Evolutionary conservation across 2,113 vertebrate genomes (phyloP).

Genomic region (Mesembrinibis cayennensis): DNA sequence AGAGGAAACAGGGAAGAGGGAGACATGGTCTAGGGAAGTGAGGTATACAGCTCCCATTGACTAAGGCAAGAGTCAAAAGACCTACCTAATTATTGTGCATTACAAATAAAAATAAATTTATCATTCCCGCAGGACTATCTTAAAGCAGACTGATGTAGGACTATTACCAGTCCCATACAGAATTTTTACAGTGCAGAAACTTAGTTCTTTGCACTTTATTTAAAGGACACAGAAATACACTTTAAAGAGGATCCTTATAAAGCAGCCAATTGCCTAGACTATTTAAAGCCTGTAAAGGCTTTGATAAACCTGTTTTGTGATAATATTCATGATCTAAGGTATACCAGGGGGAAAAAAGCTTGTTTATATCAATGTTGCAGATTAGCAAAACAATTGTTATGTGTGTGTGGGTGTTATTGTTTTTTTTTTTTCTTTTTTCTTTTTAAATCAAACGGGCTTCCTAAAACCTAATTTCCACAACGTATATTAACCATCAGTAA

Average conservation of each 20-base stretch:
- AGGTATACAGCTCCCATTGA: background rate
- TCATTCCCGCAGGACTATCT: background rate
- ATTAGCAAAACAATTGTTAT: background rate
- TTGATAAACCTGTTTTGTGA: background rate
- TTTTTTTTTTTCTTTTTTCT: background rate
- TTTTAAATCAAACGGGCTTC: background rate
- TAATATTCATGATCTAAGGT: background rate
- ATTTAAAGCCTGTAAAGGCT: background rate
- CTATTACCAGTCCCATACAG: background rate
- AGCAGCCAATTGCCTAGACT: background rate
- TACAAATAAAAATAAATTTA: background rate
- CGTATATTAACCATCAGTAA: background rate
- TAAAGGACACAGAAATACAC: background rate
- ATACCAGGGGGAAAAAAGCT: background rate
- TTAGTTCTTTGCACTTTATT: background rate
- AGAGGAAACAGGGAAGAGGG: background rate
- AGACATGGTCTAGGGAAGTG: background rate
- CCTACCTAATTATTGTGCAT: background rate
- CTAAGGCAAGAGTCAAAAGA: background rate
- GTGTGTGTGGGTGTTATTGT: background rate
- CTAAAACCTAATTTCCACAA: background rate
- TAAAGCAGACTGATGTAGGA: background rate
- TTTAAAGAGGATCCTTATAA: background rate
- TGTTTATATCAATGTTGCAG: background rate
- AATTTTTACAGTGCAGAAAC: background rate